Evolutionary conservation across 1,140 invertebrate genomes (phyloP), one percentile per base, ranked within the genome.

Genomic region (Drosophila ohnishii): DNA sequence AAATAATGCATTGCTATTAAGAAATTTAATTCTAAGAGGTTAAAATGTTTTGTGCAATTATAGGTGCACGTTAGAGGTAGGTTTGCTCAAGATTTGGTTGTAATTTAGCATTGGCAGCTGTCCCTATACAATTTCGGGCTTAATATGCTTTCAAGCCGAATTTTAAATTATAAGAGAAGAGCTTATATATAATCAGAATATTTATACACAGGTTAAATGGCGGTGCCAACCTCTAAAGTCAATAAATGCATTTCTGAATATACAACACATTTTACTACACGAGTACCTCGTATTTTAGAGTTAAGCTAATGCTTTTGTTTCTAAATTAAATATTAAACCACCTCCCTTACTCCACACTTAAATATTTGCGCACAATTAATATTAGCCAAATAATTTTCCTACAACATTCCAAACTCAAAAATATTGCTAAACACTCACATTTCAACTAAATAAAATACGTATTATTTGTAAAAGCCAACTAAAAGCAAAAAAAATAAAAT

Each of bases 271-370:
- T 19, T 19, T 19, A 19, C 19, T 19, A 0, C 0, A 19, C 19
- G 19, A 19, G 19, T 19, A 19, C 19, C 19, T 19, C 19, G 19
- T 19, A 19, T 19, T 19, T 19, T 1, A 19, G 19, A 19, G 19
- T 19, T 19, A 1, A 19, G 19, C 19, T 19, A 19, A 19, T 19
- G 19, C 19, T 19, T 19, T 19, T 19, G 19, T 0, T 19, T 19
- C 19, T 19, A 25, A 58, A 37, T 61, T 47, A 69, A 70, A 70
- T 69, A 62, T 69, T n/a, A n/a, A n/a, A 1, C 10, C 13, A 9
- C 1, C 8, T 16, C 32, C 50, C 22, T 28, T 39, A 22, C 22
- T 55, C 28, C 3, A 8, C 39, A 55, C 11, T 45, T 47, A 19
- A 57, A 69, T 69, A 70, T n/a, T 47, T 8, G 16, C n/a, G 28